phyloP scores from a whole-genome alignment of 2,113 vertebrate genomes.

The Podiceps cristatus region DNA sequence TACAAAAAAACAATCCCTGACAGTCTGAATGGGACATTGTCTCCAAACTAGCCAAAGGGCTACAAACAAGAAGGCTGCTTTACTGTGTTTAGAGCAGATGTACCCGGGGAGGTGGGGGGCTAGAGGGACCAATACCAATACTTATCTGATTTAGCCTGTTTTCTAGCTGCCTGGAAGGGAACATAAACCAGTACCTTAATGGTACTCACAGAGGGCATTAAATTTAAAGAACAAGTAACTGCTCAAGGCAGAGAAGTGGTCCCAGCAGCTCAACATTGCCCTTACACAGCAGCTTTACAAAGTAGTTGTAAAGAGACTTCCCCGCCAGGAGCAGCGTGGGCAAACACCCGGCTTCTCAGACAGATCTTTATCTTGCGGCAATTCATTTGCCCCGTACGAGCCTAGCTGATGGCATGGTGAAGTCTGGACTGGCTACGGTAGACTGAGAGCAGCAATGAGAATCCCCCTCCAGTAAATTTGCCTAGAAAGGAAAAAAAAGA shows the following conservation, averaged over 20 bases:
- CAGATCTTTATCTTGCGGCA: not conserved
- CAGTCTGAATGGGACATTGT: accelerated
- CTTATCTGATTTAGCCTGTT: not conserved
- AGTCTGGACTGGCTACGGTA: not conserved
- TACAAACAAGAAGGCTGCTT: accelerated
- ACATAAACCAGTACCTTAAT: not conserved
- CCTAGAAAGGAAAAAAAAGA: not conserved
- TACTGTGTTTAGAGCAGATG: accelerated
- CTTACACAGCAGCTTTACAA: not conserved
- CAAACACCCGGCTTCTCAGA: not conserved
- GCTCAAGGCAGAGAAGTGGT: not conserved
- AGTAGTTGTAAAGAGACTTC: not conserved
- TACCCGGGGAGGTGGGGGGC: accelerated
- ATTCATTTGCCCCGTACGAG: not conserved
- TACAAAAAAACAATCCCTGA: not conserved
- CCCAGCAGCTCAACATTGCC: not conserved
- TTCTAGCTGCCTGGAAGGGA: not conserved
- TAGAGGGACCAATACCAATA: not conserved
- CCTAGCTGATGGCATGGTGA: not conserved
- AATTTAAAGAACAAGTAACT: not conserved
- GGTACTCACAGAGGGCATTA: not conserved
- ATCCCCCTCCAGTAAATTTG: not conserved
- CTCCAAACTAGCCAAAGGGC: not conserved
- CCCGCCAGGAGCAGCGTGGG: accelerated
- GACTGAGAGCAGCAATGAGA: accelerated